Percentiles rank a stretch among this genome's conserved stretches.
Evolutionary conservation across 2,888 invertebrate species (phyloP).

Genomic region (Tetropium fuscum): DNA sequence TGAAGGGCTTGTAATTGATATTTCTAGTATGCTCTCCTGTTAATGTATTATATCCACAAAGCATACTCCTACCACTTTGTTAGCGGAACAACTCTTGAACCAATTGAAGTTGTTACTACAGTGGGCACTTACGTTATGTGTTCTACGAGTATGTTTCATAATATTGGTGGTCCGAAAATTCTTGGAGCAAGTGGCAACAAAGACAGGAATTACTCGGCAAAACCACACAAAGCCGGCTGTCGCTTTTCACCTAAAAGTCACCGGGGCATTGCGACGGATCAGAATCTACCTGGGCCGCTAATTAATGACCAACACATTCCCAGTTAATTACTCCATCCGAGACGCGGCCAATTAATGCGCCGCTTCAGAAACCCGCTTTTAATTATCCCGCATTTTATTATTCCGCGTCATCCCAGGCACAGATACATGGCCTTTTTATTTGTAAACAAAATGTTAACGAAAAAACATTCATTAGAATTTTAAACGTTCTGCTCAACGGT

Average conservation of each 20-base stretch:
- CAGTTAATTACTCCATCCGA: slow-evolving; percentile 61
- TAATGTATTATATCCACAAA: too few species aligned
- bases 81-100: neutral
- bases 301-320: slow-evolving; percentile 62
- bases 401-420: slow-evolving; percentile 54
- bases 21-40: too few species aligned
- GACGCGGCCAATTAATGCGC: slow-evolving; percentile 60
- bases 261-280: slow-evolving; percentile 2
- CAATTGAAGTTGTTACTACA: neutral
- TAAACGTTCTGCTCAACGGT: slow-evolving; percentile 16
- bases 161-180: too few species aligned
- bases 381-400: slow-evolving; percentile 63
- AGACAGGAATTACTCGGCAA: slow-evolving; percentile 7
- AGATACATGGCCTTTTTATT: slow-evolving; percentile 57
- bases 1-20: too few species aligned
- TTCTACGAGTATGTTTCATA: too few species aligned
- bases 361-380: slow-evolving; percentile 61
- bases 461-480: slow-evolving; percentile 42
- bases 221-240: slow-evolving; percentile 11
- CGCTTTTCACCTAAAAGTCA: slow-evolving; percentile 18
- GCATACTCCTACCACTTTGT: neutral
- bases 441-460: slow-evolving; percentile 61
- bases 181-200: neutral
- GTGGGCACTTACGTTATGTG: neutral
- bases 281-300: slow-evolving; percentile 54